These are phyloP conservation scores for Patella vulgata DNA, from an alignment of 1,140 invertebrate genomes.

Conservation along the genomic window DNA sequence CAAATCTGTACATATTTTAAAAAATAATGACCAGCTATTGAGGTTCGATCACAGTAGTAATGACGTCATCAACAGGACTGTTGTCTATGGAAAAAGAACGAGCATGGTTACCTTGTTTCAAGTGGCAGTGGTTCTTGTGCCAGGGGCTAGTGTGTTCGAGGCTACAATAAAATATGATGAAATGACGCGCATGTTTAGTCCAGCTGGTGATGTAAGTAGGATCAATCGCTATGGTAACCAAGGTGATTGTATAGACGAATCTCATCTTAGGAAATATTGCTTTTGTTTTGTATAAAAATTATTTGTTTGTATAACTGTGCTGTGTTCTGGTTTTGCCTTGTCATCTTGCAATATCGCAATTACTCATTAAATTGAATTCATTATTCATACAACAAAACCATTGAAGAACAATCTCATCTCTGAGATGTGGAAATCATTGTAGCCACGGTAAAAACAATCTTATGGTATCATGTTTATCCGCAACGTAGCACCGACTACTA, in stretches of 20 bases:
- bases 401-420: too few species aligned
- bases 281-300: conserved; percentile 43
- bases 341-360: too few species aligned
- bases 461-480: too few species aligned
- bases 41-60: conserved; percentile 44
- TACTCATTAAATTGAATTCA: too few species aligned
- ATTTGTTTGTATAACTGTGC: too few species aligned
- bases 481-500: too few species aligned
- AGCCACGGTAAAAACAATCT: too few species aligned
- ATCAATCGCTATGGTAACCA: conserved; percentile 60
- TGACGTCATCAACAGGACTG: conserved; percentile 47
- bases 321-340: too few species aligned
- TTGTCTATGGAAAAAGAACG: conserved; percentile 40
- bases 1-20: conserved; percentile 21
- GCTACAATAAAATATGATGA: conserved; percentile 67
- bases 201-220: conserved; percentile 59
- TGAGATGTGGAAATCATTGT: too few species aligned
- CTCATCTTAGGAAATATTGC: conserved; percentile 59
- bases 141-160: conserved; percentile 61
- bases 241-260: conserved; percentile 52
- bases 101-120: conserved; percentile 48
- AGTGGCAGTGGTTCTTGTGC: conserved; percentile 51
- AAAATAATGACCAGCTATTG: conserved; percentile 38
- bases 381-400: too few species aligned
- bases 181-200: conserved; percentile 19